Base-by-base conservation (phyloP, 35 echinoderm and acorn worm genomes). In the Ptychodera flava region DNA sequence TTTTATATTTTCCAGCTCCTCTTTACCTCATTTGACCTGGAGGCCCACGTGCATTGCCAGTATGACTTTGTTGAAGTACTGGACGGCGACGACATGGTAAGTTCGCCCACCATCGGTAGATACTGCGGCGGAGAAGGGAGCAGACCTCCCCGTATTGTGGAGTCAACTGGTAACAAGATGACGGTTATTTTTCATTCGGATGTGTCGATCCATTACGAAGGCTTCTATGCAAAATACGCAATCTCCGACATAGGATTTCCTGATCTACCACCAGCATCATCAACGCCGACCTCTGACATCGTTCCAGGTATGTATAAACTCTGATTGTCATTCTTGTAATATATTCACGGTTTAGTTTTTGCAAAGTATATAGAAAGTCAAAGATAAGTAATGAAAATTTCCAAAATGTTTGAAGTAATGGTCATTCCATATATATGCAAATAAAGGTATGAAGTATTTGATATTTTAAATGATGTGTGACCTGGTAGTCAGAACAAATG, bases 31-130 rank as follows among this genome's bases (percentile, higher is more conserved):
- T 97, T 97, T 77, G 94, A 97, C 52, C 34, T 97, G n/a, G 94
- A 97, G 33, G 85, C 85, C 10, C 90, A 88, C n/a, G 34, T 83
- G 33, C 33, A 85, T 16, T 97, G 94, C 37, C 83, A 93, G 36
- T 97, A 97, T 85, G 94, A 97, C 37, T 97, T 88, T 36, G 79
- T 97, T 28, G 91, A 97, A 77, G 89, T 97, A 16, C 88, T 85
- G 14, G 91, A 97, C 34, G 94, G 94, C 1, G 45, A 64, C 22
- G n/a, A 16, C 29, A 81, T 82, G 14, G 22, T 30, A 12, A 64
- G 32, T 31, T 79, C 91, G 14, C 77, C 88, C 16, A 37, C 91
- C 28, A 81, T 97, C 0, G 86, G 92, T 32, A 88, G 91, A 1
- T 97, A 88, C 83, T 97, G 94, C 33, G 91, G 94, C 0, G 88